Conservation (phyloP, 2,888 invertebrate species). For the Argynnis bischoffii region DNA sequence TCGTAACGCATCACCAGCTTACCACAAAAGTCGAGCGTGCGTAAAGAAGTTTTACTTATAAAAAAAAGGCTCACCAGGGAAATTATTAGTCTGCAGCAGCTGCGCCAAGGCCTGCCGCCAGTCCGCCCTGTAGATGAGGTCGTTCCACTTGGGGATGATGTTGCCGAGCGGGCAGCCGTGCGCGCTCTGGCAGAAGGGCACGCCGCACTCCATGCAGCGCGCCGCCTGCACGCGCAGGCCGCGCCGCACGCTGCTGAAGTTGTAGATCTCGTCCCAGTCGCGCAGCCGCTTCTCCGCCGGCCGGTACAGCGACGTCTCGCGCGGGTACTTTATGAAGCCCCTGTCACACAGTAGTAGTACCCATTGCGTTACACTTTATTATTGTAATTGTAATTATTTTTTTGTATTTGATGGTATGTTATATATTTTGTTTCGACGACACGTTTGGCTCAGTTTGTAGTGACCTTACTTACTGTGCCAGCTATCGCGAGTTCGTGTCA, state of each 20-base stretch:
- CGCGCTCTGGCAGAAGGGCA: slow-evolving; percentile 92
- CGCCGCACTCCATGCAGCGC: slow-evolving; percentile 99
- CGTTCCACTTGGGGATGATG: slow-evolving; percentile 99
- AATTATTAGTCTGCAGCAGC: slow-evolving; percentile 98
- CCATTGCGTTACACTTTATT: too few species aligned
- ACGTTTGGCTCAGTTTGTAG: too few species aligned
- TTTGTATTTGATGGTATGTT: too few species aligned
- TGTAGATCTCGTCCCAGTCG: slow-evolving; percentile 99
- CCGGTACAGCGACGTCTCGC: slow-evolving; percentile 94
- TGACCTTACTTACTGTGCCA: too few species aligned
- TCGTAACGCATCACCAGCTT: too few species aligned
- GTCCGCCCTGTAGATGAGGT: slow-evolving; percentile 95
- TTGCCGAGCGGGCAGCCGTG: slow-evolving; percentile 99
- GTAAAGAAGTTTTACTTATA: too few species aligned
- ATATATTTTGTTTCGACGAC: too few species aligned
- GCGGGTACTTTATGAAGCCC: slow-evolving; percentile 98
- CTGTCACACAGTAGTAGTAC: slow-evolving; percentile 68
- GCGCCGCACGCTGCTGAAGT: slow-evolving; percentile 91
- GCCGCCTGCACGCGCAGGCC: slow-evolving; percentile 96
- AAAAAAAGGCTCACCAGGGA: slow-evolving; percentile 84
- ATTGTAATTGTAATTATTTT: too few species aligned
- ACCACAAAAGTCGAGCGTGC: too few species aligned
- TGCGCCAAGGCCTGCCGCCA: slow-evolving; percentile 97
- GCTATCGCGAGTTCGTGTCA: too few species aligned
- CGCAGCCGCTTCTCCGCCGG: slow-evolving; percentile 91